Evolutionary conservation across 2,113 vertebrate species (phyloP).

Genomic region (Anarhynchus alexandrinus): DNA sequence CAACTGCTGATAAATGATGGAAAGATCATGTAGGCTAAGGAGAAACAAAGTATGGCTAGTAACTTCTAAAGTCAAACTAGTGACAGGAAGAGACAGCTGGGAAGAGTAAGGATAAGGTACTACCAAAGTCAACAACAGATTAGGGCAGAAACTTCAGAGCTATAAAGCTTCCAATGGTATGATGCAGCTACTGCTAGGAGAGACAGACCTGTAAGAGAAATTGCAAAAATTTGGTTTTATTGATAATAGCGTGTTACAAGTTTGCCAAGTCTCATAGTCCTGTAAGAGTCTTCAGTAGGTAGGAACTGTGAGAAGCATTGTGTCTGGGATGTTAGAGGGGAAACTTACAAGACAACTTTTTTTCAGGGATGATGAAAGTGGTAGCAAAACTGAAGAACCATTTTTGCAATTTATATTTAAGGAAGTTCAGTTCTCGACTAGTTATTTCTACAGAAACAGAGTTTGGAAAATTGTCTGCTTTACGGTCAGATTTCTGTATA

Average conservation of each 20-base stretch:
- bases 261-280: not conserved
- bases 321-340: not conserved
- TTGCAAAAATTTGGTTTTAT: not conserved
- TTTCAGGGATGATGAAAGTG: not conserved
- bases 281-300: not conserved
- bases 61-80: too few relatives aligned
- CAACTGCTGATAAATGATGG: too few relatives aligned
- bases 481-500: not conserved
- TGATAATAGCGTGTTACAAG: not conserved
- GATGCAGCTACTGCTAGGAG: not conserved
- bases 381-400: not conserved
- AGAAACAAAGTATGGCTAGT: too few relatives aligned
- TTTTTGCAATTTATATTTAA: not conserved
- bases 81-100: too few relatives aligned
- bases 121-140: too few relatives aligned
- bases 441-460: not conserved
- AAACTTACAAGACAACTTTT: not conserved
- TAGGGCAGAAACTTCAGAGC: not conserved
- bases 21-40: too few relatives aligned
- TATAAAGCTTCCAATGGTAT: not conserved
- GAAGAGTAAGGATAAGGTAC: too few relatives aligned
- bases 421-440: not conserved
- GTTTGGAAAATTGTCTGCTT: not conserved
- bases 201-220: not conserved
- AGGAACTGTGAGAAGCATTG: not conserved